phyloP scores from a whole-genome alignment of 2,888 invertebrate genomes.

The Acleris emargana region DNA sequence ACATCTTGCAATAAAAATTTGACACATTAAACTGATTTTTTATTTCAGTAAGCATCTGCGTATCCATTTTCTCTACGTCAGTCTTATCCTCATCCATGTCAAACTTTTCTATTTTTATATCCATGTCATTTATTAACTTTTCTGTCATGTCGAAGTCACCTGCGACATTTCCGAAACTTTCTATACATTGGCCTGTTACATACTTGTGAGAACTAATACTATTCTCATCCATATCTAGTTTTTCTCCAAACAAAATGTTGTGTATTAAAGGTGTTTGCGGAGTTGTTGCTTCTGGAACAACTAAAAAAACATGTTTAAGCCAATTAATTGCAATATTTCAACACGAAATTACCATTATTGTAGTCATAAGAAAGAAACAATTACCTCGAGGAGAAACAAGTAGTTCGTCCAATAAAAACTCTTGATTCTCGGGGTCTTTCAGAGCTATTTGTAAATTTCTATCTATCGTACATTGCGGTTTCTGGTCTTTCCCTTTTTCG shows the following conservation, averaged over 20 bases:
- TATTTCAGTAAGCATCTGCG: background rate
- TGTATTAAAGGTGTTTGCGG: constrained; percentile 66
- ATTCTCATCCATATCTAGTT: constrained; percentile 43
- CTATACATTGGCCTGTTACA: constrained; percentile 42
- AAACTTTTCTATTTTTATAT: constrained; percentile 28
- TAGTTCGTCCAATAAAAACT: constrained; percentile 60
- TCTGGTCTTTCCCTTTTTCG: background rate
- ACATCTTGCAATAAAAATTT: constrained; percentile 58
- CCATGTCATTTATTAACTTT: constrained; percentile 46
- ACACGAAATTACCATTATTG: background rate
- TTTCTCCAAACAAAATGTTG: constrained; percentile 67
- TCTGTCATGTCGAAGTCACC: constrained; percentile 52
- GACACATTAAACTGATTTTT: constrained; percentile 53
- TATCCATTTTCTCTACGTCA: background rate
- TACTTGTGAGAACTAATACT: constrained; percentile 28
- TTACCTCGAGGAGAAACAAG: constrained; percentile 64
- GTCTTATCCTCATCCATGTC: constrained; percentile 36
- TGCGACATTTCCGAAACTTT: constrained; percentile 43
- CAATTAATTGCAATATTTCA: constrained; percentile 33
- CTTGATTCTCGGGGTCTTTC: constrained; percentile 51
- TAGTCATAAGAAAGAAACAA: background rate
- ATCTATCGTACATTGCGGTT: constrained; percentile 57
- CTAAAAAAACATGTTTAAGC: constrained; percentile 41
- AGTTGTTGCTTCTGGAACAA: constrained; percentile 45
- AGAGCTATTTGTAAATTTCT: constrained; percentile 66